Conservation (phyloP, 2,888 invertebrate species). For the Polydrusus tereticollis region DNA sequence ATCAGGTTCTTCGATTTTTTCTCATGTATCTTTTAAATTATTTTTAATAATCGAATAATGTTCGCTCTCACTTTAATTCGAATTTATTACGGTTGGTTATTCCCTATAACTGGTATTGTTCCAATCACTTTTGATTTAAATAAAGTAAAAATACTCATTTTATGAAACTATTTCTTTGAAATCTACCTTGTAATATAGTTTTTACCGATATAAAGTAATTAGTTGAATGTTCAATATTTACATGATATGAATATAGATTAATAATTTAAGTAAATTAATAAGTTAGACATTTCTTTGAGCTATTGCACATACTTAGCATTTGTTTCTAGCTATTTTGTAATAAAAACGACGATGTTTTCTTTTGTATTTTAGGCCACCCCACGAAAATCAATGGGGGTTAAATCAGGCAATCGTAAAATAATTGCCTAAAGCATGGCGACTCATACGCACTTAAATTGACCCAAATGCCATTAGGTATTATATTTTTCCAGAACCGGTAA, state of each 20-base stretch:
- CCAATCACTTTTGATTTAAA: constrained; percentile 18
- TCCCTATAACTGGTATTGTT: constrained; percentile 16
- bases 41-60: constrained; percentile 22
- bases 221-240: too few relatives aligned
- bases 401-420: too few relatives aligned
- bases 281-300: too few relatives aligned
- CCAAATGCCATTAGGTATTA: neutral
- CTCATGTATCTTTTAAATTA: constrained; percentile 22
- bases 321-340: neutral
- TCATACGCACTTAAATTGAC: neutral
- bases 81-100: constrained; percentile 26
- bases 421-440: neutral
- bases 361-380: neutral
- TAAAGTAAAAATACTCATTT: neutral
- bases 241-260: too few relatives aligned
- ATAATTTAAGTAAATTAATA: too few relatives aligned
- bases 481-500: neutral
- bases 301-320: neutral
- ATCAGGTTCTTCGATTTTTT: constrained; percentile 3
- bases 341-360: too few relatives aligned
- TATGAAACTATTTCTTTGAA: neutral
- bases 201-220: too few relatives aligned
- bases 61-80: constrained; percentile 35
- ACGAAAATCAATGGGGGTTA: too few relatives aligned
- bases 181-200: too few relatives aligned